A percentile compares a stretch with the other conserved stretches of the same genome.
These are phyloP conservation scores for Temnothorax unifasciatus DNA, from an alignment of 2,888 invertebrate genomes.

Conservation along the genomic window DNA sequence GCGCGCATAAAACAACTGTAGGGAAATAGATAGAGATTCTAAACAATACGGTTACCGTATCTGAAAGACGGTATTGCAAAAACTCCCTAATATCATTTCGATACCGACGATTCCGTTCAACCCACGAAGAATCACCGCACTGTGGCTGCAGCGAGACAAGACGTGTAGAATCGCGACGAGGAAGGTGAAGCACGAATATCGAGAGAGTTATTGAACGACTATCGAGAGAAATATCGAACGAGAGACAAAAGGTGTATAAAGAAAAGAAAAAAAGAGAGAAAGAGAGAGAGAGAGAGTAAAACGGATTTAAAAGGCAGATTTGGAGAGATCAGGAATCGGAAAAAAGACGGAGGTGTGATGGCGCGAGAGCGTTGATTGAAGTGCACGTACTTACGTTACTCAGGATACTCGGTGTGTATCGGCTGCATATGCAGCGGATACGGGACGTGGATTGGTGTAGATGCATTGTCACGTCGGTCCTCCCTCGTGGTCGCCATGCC, in stretches of 20 bases:
- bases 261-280: conserved; percentile 33
- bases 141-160: conserved; percentile 1
- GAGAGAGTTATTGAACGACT: conserved; percentile 18
- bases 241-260: neutral
- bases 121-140: conserved; percentile 58
- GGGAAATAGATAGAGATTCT: conserved; percentile 18
- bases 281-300: conserved; percentile 55
- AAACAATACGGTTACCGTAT: neutral
- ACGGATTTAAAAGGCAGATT: conserved; percentile 75
- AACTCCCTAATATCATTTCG: conserved; percentile 46
- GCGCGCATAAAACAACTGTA: neutral
- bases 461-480: conserved; percentile 70
- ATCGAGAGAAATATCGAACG: conserved; percentile 14
- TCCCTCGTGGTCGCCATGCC: conserved; percentile 73
- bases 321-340: conserved; percentile 81
- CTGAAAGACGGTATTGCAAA: too few species aligned
- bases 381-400: conserved; percentile 83
- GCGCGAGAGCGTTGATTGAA: conserved; percentile 84
- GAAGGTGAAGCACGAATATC: conserved; percentile 42
- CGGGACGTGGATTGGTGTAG: conserved; percentile 56
- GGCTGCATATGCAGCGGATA: conserved; percentile 53
- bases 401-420: conserved; percentile 58
- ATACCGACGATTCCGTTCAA: conserved; percentile 59
- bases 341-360: conserved; percentile 80
- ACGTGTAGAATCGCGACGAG: conserved; percentile 31